Evolutionary conservation across 1,140 invertebrate genomes (phyloP).

Genomic region (Plutomurus gul): DNA sequence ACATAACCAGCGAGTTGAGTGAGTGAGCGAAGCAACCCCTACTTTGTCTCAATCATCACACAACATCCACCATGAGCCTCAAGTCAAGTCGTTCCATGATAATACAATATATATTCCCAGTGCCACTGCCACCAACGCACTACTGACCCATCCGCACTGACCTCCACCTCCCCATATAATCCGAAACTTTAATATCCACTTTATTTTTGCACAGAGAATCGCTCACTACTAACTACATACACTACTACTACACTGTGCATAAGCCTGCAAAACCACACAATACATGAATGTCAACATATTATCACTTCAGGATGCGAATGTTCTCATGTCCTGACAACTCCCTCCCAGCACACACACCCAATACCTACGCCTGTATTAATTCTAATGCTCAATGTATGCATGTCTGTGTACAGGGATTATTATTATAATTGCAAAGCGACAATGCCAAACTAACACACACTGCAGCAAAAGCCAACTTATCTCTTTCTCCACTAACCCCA

Average conservation of each 20-base stretch:
- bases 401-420: too few relatives aligned
- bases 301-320: too few relatives aligned
- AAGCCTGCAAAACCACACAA: background rate
- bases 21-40: background rate
- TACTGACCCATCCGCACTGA: slow-evolving; percentile 32
- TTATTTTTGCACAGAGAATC: background rate
- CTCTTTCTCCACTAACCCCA: slow-evolving; percentile 15
- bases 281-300: background rate
- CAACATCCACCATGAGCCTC: background rate
- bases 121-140: slow-evolving; percentile 9
- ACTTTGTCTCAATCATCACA: background rate
- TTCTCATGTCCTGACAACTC: too few relatives aligned
- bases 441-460: background rate
- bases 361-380: too few relatives aligned
- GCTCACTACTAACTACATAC: background rate
- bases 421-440: too few relatives aligned
- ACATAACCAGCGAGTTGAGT: background rate
- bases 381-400: too few relatives aligned
- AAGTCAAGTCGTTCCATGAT: background rate
- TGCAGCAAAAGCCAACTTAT: background rate
- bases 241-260: too few relatives aligned
- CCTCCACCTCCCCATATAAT: slow-evolving; percentile 8
- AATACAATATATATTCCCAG: background rate
- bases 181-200: background rate
- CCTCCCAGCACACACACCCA: too few relatives aligned